Evolutionary conservation across 1,140 invertebrate genomes (phyloP).

Genomic region (Drosophila burlai): DNA sequence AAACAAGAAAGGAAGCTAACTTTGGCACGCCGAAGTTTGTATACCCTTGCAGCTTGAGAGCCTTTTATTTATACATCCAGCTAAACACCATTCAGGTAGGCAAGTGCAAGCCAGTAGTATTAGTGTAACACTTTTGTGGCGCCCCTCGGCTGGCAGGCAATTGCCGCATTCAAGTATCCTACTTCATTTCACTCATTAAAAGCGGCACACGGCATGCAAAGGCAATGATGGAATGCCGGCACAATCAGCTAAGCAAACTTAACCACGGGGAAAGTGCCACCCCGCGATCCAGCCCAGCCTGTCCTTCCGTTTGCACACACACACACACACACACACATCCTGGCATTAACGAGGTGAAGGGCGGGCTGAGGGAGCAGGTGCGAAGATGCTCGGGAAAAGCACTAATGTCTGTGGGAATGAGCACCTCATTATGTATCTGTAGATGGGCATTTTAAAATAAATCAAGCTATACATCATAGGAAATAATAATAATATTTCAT

Average conservation of each 20-base stretch:
- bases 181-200: slow-evolving; percentile 73
- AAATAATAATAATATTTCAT: no score
- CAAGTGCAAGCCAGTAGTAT: no score
- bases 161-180: slow-evolving; percentile 45
- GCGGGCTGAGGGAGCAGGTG: not conserved
- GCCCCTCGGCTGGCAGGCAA: slow-evolving; percentile 5
- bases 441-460: not conserved
- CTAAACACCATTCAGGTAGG: no score
- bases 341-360: slow-evolving; percentile 33
- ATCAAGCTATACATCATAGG: no score
- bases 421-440: not conserved
- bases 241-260: slow-evolving; percentile 42
- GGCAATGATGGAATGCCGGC: slow-evolving; percentile 51
- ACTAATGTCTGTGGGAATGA: slow-evolving; percentile 7
- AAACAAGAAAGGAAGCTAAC: no score
- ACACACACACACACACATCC: slow-evolving; percentile 8
- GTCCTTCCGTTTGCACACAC: not conserved
- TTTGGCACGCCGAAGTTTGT: no score
- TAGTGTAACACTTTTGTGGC: not conserved
- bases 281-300: not conserved
- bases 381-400: not conserved
- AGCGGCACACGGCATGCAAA: slow-evolving; percentile 35
- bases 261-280: not conserved
- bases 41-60: no score
- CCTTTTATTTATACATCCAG: no score